These are phyloP conservation scores for Phengaris alcon DNA, from an alignment of 2,888 invertebrate species.

Conservation along the genomic window DNA sequence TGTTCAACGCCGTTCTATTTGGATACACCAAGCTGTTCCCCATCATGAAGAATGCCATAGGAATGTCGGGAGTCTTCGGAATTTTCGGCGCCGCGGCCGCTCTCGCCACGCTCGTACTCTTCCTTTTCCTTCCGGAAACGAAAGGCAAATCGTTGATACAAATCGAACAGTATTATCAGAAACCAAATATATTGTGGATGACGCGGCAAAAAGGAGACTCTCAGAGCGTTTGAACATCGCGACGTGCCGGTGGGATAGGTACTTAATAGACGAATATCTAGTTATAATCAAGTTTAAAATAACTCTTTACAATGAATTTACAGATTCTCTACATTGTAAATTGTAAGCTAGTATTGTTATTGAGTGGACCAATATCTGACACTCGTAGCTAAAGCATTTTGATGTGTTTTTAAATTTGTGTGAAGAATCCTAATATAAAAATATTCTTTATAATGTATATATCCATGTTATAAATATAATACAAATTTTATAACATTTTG, in stretches of 20 bases:
- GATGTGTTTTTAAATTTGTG: neutral
- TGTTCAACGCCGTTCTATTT: slow-evolving; percentile 85
- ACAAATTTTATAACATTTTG: no score
- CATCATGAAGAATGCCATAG: slow-evolving; percentile 78
- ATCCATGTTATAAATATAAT: neutral
- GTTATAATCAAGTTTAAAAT: slow-evolving; percentile 8
- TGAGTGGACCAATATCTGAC: neutral
- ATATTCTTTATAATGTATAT: neutral
- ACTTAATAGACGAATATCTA: slow-evolving; percentile 16
- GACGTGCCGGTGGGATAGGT: neutral
- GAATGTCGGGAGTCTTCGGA: slow-evolving; percentile 84
- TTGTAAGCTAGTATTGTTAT: neutral
- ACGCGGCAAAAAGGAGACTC: slow-evolving; percentile 63
- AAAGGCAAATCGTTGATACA: slow-evolving; percentile 84
- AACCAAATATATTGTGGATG: slow-evolving; percentile 82
- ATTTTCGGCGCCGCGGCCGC: slow-evolving; percentile 83
- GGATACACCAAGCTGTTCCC: slow-evolving; percentile 85
- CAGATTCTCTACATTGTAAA: neutral
- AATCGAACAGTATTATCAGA: slow-evolving; percentile 88
- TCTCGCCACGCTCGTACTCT: slow-evolving; percentile 82
- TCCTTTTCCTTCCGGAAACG: slow-evolving; percentile 85
- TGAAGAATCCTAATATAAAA: no score
- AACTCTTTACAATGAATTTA: slow-evolving; percentile 3
- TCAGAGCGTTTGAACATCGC: slow-evolving; percentile 52
- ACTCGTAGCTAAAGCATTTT: neutral